Conservation (phyloP, 2,888 invertebrate species). For the Cremastinae sp. region DNA sequence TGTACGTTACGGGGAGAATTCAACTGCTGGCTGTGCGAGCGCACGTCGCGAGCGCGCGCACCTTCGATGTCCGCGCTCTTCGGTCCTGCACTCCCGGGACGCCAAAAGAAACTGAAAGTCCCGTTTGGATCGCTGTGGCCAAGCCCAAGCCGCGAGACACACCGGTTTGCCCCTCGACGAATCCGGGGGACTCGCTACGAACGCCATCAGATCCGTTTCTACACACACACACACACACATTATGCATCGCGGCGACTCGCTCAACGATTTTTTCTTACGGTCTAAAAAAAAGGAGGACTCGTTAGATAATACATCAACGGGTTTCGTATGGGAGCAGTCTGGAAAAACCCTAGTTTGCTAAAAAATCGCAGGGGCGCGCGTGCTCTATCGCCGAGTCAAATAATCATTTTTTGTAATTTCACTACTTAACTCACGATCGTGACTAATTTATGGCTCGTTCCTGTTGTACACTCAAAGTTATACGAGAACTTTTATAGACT, state of each 20-base stretch:
- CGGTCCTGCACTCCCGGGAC: conserved; percentile 73
- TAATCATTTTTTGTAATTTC: too few relatives aligned
- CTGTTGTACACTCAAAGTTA: too few relatives aligned
- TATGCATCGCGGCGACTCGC: neutral
- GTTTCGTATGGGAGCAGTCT: neutral
- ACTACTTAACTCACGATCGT: too few relatives aligned
- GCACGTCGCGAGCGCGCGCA: conserved; percentile 57
- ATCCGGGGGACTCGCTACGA: conserved; percentile 38
- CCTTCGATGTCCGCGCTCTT: conserved; percentile 60
- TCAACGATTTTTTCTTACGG: conserved; percentile 3
- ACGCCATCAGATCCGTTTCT: neutral
- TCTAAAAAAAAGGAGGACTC: conserved; percentile 8
- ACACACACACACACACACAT: conserved; percentile 3
- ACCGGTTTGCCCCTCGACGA: conserved; percentile 27
- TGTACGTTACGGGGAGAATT: conserved; percentile 1
- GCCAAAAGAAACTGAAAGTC: conserved; percentile 79
- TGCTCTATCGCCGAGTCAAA: too few relatives aligned
- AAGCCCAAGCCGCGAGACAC: conserved; percentile 20
- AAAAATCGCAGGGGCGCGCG: too few relatives aligned
- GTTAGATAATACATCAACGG: conserved; percentile 9
- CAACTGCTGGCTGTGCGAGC: neutral
- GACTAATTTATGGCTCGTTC: too few relatives aligned
- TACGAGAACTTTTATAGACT: too few relatives aligned
- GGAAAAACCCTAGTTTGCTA: neutral
- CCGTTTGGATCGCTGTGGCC: conserved; percentile 66